These are phyloP conservation scores for Chymomyza amoena DNA, from an alignment of 2,888 invertebrate genomes.

Conservation along the genomic window DNA sequence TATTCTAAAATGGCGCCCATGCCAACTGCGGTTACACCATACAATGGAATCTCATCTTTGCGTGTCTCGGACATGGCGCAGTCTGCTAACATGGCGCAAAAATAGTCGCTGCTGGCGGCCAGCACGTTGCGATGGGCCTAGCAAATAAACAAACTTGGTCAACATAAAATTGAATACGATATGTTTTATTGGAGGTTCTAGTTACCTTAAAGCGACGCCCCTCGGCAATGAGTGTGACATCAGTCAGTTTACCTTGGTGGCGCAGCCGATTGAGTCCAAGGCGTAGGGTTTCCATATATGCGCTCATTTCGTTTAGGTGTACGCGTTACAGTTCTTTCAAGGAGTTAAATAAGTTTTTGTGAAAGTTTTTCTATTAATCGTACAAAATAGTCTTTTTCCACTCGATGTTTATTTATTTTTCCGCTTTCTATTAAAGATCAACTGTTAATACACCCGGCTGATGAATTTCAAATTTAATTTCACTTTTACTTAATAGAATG, in stretches of 20 bases:
- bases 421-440: too few relatives aligned
- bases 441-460: too few relatives aligned
- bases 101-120: conserved; percentile 87
- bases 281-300: conserved; percentile 47
- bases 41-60: conserved; percentile 83
- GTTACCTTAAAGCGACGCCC: conserved; percentile 82
- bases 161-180: not conserved
- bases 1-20: conserved; percentile 84
- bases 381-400: too few relatives aligned
- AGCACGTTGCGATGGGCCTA: conserved; percentile 85
- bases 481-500: too few relatives aligned
- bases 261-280: conserved; percentile 82
- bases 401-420: too few relatives aligned
- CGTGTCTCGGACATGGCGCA: conserved; percentile 83
- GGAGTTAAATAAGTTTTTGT: too few relatives aligned
- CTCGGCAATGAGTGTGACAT: conserved; percentile 84
- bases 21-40: conserved; percentile 84
- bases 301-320: not conserved
- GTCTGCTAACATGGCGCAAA: conserved; percentile 87
- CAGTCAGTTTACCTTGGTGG: conserved; percentile 82
- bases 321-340: not conserved
- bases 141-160: not conserved
- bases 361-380: too few relatives aligned
- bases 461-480: too few relatives aligned
- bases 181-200: conserved; percentile 20